Evolutionary conservation across 2,797 vertebrate genomes (phyloP).

Genomic region (Rhinogobio ventralis): DNA sequence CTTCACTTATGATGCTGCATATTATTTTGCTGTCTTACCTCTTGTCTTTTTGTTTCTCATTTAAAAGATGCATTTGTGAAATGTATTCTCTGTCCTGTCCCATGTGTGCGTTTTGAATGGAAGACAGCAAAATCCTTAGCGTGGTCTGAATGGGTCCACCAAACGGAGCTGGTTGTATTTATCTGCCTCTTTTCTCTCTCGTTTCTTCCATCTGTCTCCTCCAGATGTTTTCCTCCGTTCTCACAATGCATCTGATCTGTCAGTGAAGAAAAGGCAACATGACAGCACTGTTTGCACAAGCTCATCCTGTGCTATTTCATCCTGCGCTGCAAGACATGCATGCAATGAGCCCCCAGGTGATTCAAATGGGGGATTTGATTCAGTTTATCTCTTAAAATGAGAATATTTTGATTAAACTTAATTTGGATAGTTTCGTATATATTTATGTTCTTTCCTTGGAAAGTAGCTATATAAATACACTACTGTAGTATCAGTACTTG

Average conservation of each 20-base stretch:
- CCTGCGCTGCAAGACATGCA: slow-evolving; percentile 41
- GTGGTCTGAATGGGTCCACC: slow-evolving; percentile 72
- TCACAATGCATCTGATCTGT: slow-evolving; percentile 71
- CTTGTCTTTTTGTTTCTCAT: slow-evolving; percentile 65
- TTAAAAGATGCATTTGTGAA: slow-evolving; percentile 62
- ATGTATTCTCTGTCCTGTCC: slow-evolving; percentile 47
- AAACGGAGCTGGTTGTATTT: slow-evolving; percentile 74
- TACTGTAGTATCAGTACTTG: slow-evolving; percentile 26
- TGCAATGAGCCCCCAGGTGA: slow-evolving; percentile 1
- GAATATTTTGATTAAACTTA: neutral
- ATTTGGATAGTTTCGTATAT: neutral
- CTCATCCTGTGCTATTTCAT: slow-evolving; percentile 38
- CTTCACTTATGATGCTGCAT: slow-evolving; percentile 55
- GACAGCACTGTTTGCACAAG: slow-evolving; percentile 48
- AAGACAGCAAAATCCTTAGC: slow-evolving; percentile 63
- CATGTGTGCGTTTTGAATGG: slow-evolving; percentile 50
- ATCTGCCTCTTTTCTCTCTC: slow-evolving; percentile 71
- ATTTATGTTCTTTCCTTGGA: neutral
- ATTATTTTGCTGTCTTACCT: slow-evolving; percentile 63
- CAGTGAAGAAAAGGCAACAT: slow-evolving; percentile 50
- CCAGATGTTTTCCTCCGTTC: slow-evolving; percentile 75
- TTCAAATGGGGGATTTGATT: neutral
- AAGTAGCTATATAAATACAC: slow-evolving; percentile 57
- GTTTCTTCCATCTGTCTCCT: slow-evolving; percentile 74
- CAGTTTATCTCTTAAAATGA: neutral